Percentiles rank a stretch among this genome's conserved stretches.
phyloP scores from a whole-genome alignment of 2,888 invertebrate species.

The Eupeodes latifasciatus region DNA sequence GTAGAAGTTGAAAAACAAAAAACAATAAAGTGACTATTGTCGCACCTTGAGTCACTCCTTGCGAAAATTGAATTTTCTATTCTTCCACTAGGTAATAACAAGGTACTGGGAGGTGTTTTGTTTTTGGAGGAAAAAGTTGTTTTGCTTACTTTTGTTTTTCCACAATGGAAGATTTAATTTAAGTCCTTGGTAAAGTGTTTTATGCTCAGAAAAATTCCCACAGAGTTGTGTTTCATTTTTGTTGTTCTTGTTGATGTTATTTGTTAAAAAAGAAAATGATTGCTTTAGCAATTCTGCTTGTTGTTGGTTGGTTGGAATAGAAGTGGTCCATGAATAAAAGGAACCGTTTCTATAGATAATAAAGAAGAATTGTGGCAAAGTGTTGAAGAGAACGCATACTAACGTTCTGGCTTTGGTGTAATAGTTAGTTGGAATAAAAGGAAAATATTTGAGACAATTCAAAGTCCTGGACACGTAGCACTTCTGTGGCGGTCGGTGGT shows the following conservation, averaged over 20 bases:
- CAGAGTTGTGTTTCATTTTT: constrained; percentile 2
- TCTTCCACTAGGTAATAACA: neutral
- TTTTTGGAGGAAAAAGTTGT: neutral
- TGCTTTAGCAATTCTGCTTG: constrained; percentile 62
- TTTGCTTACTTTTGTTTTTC: constrained; percentile 42
- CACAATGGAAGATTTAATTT: constrained; percentile 61
- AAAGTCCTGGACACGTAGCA: constrained; percentile 72
- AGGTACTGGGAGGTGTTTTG: neutral
- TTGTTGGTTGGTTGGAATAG: neutral
- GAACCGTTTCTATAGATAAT: constrained; percentile 14
- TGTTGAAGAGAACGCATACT: constrained; percentile 42
- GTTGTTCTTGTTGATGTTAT: neutral
- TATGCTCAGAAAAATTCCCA: constrained; percentile 51
- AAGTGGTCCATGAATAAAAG: constrained; percentile 22
- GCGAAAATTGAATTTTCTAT: constrained; percentile 42
- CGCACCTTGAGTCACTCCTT: constrained; percentile 32
- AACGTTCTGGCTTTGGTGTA: neutral
- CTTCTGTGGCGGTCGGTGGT: constrained; percentile 19
- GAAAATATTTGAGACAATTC: constrained; percentile 71
- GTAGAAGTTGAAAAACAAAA: neutral
- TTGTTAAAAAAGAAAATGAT: constrained; percentile 61
- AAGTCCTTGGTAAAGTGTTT: constrained; percentile 54
- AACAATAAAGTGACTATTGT: constrained; percentile 24
- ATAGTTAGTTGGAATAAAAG: constrained; percentile 9
- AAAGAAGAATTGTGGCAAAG: constrained; percentile 56